A percentile compares a stretch with the other conserved stretches of the same genome.
Evolutionary conservation across 2,888 invertebrate genomes (phyloP).

Genomic region (Nomada ferruginata): DNA sequence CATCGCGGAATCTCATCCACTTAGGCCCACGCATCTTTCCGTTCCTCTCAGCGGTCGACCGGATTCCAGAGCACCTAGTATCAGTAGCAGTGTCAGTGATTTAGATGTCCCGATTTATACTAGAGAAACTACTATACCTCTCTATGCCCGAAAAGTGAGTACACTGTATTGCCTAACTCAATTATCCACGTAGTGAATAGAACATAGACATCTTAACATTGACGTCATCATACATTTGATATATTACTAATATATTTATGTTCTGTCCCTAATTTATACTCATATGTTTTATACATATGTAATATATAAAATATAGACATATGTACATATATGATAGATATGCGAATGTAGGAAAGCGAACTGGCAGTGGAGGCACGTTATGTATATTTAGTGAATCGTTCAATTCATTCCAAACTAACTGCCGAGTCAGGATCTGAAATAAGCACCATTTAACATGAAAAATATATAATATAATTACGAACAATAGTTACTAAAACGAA

Average conservation of each 20-base stretch:
- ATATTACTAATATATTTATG: background rate
- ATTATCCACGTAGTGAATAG: too few relatives aligned
- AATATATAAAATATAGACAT: background rate
- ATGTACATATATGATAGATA: background rate
- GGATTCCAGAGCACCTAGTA: slow-evolving; percentile 84
- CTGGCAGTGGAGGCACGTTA: background rate
- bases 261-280: background rate
- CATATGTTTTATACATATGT: background rate
- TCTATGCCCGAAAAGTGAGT: slow-evolving; percentile 77
- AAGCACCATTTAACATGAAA: background rate
- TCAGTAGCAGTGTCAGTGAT: slow-evolving; percentile 86
- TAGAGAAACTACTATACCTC: slow-evolving; percentile 81
- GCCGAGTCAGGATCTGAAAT: background rate
- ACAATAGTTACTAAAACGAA: background rate
- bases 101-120: slow-evolving; percentile 86
- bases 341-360: too few relatives aligned
- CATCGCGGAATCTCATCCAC: slow-evolving; percentile 86
- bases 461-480: background rate
- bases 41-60: slow-evolving; percentile 82
- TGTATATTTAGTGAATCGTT: slow-evolving; percentile 36
- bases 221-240: background rate
- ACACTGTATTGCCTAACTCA: background rate
- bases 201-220: background rate
- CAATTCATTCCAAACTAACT: slow-evolving; percentile 26
- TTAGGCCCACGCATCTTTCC: slow-evolving; percentile 85